Evolutionary conservation across 2,113 vertebrate species (phyloP), one percentile per base, ranked within the genome.

Genomic region (Emydura subglobosa): DNA sequence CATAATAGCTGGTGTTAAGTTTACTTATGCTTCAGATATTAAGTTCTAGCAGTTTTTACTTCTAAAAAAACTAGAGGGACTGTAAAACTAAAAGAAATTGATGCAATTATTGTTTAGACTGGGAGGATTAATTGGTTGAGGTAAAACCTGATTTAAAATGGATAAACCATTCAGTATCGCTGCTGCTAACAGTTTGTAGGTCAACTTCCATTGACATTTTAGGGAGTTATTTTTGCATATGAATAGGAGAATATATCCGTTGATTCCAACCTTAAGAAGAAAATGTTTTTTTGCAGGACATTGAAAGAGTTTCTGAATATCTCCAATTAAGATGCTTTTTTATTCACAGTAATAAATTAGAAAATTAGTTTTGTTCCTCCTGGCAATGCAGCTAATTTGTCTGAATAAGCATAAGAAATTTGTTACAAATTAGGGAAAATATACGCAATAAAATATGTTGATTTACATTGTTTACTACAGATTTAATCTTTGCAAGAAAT

Each of bases 401-500:
- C 27, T 89, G 95, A 95, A 88, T 85, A 90, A 93, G 55, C 51
- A 21, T 88, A 44, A 2, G 3, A 68, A 93, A 89, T 89, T 25
- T 42, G 29, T 79, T 92, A 59, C 55, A 82, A 95, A 97, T 88
- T 54, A 91, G 85, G 91, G 85, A 76, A 90, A 92, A 91, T n/a
- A 29, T 27, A 61, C 1, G 10, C 74, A 88, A 61, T 59, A 91
- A 76, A 92, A 78, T 91, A 51, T 1, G 47, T 65, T 91, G 92
- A 88, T 96, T 95, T 90, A 50, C 31, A 34, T 84, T 89, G 72
- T 90, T 88, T 94, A 80, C 53, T 90, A 81, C 27, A 88, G 50
- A 1, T 59, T 95, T 83, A 42, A 74, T 74, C 72, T 87, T 93
- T 86, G 55, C 44, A 55, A 85, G 74, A 90, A 82, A 55, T 34